A percentile compares a stretch with the other conserved stretches of the same genome.
Evolutionary conservation across 2,797 vertebrate genomes (phyloP).

Genomic region (Rhinophrynus dorsalis): DNA sequence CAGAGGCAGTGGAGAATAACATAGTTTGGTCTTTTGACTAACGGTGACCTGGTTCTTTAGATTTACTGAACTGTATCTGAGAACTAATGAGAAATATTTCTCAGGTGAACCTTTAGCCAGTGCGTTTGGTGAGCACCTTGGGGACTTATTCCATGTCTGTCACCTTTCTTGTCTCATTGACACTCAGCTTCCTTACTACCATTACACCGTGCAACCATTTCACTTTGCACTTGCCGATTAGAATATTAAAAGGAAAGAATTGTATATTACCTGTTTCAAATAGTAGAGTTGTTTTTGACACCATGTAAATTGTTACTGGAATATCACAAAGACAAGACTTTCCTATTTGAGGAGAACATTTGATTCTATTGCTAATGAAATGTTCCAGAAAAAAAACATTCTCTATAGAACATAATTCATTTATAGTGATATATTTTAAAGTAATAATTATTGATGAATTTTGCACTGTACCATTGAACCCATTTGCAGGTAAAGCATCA

Average conservation of each 20-base stretch:
- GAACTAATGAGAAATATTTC: conserved; percentile 97
- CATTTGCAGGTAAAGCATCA: conserved; percentile 28
- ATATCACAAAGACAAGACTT: conserved; percentile 68
- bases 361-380: conserved; percentile 62
- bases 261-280: conserved; percentile 63
- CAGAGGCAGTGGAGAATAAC: background rate
- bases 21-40: conserved; percentile 83
- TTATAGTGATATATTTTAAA: conserved; percentile 49
- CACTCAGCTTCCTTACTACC: conserved; percentile 89
- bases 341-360: conserved; percentile 58
- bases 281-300: conserved; percentile 74
- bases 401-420: conserved; percentile 56
- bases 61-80: conserved; percentile 97
- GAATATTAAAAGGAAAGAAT: conserved; percentile 85
- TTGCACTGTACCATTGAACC: conserved; percentile 35
- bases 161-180: conserved; percentile 89
- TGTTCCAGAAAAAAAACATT: conserved; percentile 56
- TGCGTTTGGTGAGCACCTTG: conserved; percentile 88
- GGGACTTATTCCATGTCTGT: conserved; percentile 90
- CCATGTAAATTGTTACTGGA: conserved; percentile 76
- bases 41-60: conserved; percentile 88
- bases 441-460: conserved; percentile 38
- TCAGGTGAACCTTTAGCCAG: conserved; percentile 94
- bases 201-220: conserved; percentile 89
- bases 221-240: conserved; percentile 97